Percentiles rank a stretch among this genome's conserved stretches.
Evolutionary conservation across 2,113 vertebrate species (phyloP).

Genomic region (Naja naja): DNA sequence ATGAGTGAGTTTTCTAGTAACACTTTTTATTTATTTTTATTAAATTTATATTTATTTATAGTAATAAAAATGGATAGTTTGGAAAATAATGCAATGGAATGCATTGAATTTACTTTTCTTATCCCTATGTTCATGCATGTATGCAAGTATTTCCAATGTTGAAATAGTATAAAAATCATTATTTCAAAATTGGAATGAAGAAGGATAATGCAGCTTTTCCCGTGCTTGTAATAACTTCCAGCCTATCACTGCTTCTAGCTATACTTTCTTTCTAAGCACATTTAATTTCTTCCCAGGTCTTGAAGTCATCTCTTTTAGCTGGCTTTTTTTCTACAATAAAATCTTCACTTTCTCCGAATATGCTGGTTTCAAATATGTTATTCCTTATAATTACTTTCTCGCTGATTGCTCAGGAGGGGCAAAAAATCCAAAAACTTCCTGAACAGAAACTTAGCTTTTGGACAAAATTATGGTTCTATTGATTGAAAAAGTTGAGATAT

Average conservation of each 20-base stretch:
- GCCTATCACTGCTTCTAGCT: slow-evolving; percentile 2
- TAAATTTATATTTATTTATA: background rate
- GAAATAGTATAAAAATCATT: background rate
- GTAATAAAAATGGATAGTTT: background rate
- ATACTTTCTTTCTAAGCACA: background rate
- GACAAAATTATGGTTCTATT: background rate
- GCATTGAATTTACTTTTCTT: background rate
- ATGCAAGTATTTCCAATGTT: background rate
- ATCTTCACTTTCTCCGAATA: background rate
- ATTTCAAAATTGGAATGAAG: background rate
- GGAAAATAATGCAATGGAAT: slow-evolving; percentile 1
- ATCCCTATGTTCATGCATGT: background rate
- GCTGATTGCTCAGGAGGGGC: background rate
- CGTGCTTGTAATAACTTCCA: background rate
- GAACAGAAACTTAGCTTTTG: slow-evolving; percentile 3
- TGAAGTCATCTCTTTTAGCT: background rate
- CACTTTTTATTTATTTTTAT: background rate
- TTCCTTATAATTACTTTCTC: background rate
- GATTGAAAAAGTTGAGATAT: background rate
- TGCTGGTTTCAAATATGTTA: background rate
- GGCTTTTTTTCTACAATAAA: background rate
- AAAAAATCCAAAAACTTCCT: background rate
- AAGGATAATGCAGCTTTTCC: background rate
- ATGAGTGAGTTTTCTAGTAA: background rate
- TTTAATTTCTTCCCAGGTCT: background rate